Conservation (phyloP, 2,113 vertebrate genomes). For the Phoenicopterus ruber region DNA sequence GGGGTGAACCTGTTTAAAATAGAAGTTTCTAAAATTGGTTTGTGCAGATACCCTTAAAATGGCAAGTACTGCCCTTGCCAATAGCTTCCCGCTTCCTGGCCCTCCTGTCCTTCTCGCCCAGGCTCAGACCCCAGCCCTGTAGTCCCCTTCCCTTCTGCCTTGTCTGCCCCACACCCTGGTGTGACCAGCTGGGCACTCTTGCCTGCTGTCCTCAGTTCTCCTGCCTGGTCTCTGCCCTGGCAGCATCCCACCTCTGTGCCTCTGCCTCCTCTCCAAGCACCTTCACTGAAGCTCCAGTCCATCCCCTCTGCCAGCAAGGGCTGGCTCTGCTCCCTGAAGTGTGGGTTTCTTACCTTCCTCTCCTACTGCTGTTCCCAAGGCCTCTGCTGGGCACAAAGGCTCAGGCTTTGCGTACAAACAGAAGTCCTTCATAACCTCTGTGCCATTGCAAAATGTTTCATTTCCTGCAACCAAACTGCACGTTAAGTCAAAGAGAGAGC, state of each 20-base stretch:
- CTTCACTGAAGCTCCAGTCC: not conserved
- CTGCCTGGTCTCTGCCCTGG: not conserved
- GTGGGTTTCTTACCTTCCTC: not conserved
- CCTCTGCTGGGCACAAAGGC: not conserved
- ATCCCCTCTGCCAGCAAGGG: not conserved
- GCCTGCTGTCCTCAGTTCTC: not conserved
- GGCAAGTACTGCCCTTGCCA: not conserved
- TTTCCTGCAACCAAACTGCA: not conserved
- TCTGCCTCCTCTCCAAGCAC: not conserved
- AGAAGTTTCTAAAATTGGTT: constrained; percentile 43
- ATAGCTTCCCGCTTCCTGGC: not conserved
- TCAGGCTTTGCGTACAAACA: not conserved
- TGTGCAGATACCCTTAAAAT: constrained; percentile 24
- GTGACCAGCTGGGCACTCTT: not conserved
- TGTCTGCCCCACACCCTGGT: not conserved
- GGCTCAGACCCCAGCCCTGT: not conserved
- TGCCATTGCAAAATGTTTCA: not conserved
- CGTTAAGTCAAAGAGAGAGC: not conserved
- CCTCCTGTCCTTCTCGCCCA: not conserved
- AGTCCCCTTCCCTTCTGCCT: not conserved
- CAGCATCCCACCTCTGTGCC: not conserved
- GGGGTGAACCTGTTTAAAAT: constrained; percentile 1
- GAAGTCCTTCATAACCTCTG: not conserved
- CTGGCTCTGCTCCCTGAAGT: not conserved
- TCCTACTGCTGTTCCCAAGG: not conserved